phyloP scores from a whole-genome alignment of 2,113 vertebrate genomes.

The Zingel zingel region DNA sequence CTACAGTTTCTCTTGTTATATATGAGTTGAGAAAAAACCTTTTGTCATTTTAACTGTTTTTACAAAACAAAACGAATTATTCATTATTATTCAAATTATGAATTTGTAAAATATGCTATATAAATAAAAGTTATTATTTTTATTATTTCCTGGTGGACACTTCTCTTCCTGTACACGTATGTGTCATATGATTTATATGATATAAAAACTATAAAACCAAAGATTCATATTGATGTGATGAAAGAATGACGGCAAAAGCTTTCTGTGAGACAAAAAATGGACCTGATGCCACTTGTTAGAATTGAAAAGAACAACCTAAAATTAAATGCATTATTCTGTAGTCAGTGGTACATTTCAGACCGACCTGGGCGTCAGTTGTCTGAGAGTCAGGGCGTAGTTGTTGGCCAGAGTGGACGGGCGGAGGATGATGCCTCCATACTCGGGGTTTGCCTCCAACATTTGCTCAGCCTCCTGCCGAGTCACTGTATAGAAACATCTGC shows the following conservation, averaged over 20 bases:
- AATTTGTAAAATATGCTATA: too few relatives aligned
- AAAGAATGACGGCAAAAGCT: not conserved
- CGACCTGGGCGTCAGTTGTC: constrained; percentile 62
- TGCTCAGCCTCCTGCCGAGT: constrained; percentile 73
- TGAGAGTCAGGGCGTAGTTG: constrained; percentile 76
- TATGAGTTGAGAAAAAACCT: not conserved
- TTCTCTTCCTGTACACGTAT: not conserved
- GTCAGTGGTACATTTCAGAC: not conserved
- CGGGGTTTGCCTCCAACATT: constrained; percentile 71
- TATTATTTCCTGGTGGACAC: not conserved
- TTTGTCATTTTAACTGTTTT: not conserved
- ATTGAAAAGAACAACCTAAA: not conserved
- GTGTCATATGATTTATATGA: not conserved
- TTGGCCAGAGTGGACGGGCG: constrained; percentile 70
- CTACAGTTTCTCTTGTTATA: not conserved
- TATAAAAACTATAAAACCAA: too few relatives aligned
- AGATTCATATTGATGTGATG: not conserved
- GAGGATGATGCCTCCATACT: constrained; percentile 77
- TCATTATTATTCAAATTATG: too few relatives aligned
- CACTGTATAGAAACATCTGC: constrained; percentile 77
- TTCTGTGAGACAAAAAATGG: not conserved
- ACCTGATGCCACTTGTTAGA: not conserved
- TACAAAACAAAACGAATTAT: not conserved
- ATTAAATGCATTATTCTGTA: not conserved
- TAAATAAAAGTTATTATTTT: too few relatives aligned